Evolutionary conservation across 2,113 vertebrate genomes (phyloP).

Genomic region (Candoia aspera): DNA sequence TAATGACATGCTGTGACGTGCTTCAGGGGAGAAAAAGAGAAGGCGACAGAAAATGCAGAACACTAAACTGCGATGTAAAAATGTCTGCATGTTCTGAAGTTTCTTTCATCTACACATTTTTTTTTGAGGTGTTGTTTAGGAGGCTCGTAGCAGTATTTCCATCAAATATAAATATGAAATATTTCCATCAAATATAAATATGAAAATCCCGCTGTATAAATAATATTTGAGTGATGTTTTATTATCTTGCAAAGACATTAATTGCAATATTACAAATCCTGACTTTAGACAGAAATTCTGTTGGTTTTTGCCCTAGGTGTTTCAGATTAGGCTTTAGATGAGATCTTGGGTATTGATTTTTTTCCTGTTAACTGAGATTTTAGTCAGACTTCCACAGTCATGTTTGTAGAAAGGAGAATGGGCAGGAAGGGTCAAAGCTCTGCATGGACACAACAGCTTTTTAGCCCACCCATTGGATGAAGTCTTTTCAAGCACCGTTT

Average conservation of each 20-base stretch:
- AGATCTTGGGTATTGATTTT: fast-evolving
- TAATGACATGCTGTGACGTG: constrained; percentile 8
- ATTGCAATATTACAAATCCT: constrained; percentile 35
- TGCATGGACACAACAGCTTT: neutral
- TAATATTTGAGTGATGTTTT: constrained; percentile 20
- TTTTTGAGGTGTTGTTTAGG: constrained; percentile 51
- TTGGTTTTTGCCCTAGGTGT: neutral
- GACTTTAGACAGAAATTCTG: constrained; percentile 1
- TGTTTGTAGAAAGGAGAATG: neutral
- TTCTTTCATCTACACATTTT: constrained; percentile 63
- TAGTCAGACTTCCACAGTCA: neutral
- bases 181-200: constrained; percentile 48
- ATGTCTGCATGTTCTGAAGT: constrained; percentile 55
- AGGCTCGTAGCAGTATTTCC: constrained; percentile 44
- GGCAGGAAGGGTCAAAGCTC: neutral
- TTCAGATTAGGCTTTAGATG: neutral
- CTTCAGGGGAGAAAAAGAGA: constrained; percentile 20
- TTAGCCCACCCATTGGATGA: neutral
- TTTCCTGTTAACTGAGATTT: neutral
- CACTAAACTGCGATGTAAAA: constrained; percentile 71
- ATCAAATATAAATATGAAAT: constrained; percentile 44
- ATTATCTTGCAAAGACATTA: constrained; percentile 36
- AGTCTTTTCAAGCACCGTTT: neutral
- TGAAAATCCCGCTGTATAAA: constrained; percentile 41
- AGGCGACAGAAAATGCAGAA: constrained; percentile 40